These are phyloP conservation scores for Napeogenes sylphis DNA, from an alignment of 2,888 invertebrate species.

Conservation along the genomic window DNA sequence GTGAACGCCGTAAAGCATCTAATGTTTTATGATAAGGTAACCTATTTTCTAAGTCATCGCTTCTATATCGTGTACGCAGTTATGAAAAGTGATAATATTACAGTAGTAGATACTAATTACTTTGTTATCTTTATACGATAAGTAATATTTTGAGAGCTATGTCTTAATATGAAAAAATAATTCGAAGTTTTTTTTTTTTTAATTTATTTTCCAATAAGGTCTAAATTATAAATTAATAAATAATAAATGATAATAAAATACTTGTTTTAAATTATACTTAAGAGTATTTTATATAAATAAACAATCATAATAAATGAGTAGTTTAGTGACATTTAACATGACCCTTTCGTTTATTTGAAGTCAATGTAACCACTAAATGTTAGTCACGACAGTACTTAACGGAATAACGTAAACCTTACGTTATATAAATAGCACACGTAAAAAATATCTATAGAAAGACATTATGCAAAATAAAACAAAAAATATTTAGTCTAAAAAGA, in stretches of 20 bases:
- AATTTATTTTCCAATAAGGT: too few relatives aligned
- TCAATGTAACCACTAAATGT: slow-evolving; percentile 49
- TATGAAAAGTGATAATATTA: slow-evolving; percentile 5
- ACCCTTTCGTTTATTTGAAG: slow-evolving; percentile 29
- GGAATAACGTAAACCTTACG: slow-evolving; percentile 24
- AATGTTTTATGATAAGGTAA: slow-evolving; percentile 60
- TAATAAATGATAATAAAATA: too few relatives aligned
- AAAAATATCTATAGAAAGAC: slow-evolving; percentile 12
- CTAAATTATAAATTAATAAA: too few relatives aligned
- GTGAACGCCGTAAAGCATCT: slow-evolving; percentile 42
- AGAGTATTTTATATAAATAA: too few relatives aligned
- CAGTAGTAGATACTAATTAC: too few relatives aligned
- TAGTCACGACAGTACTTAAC: slow-evolving; percentile 39
- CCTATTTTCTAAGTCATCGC: slow-evolving; percentile 52
- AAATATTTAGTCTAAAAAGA: too few relatives aligned
- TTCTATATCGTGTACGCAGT: slow-evolving; percentile 29
- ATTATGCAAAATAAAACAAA: too few relatives aligned
- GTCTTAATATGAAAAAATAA: too few relatives aligned
- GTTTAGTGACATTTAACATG: slow-evolving; percentile 25
- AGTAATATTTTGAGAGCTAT: too few relatives aligned
- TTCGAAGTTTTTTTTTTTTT: too few relatives aligned
- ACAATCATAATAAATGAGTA: slow-evolving; percentile 20
- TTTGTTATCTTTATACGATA: too few relatives aligned
- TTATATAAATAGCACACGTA: slow-evolving; percentile 12
- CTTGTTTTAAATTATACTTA: too few relatives aligned